phyloP scores from a whole-genome alignment of 2,888 invertebrate genomes.

The Erebia ligea region DNA sequence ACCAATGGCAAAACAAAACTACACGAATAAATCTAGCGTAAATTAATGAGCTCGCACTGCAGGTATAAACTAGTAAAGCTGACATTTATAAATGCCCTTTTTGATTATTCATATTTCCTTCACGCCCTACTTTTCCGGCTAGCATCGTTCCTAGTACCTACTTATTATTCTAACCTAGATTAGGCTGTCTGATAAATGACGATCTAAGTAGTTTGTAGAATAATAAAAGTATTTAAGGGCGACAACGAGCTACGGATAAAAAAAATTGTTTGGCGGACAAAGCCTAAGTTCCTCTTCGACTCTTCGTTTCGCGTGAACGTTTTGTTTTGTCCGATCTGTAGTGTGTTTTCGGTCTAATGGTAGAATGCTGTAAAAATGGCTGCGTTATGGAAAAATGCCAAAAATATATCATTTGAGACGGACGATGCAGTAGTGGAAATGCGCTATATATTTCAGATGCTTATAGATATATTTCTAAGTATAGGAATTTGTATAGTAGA shows the following conservation, averaged over 20 bases:
- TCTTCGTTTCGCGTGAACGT: too few species aligned
- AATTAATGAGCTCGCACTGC: neutral
- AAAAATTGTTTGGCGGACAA: too few species aligned
- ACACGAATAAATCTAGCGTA: neutral
- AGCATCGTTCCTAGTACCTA: conserved; percentile 5
- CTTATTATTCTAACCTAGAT: conserved; percentile 13
- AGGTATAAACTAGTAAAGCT: neutral
- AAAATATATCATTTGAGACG: too few species aligned
- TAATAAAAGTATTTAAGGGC: neutral
- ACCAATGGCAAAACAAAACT: neutral
- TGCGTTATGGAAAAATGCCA: too few species aligned
- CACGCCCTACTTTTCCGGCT: conserved; percentile 17
- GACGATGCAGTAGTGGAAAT: too few species aligned
- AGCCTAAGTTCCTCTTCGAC: too few species aligned
- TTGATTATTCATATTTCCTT: conserved; percentile 21
- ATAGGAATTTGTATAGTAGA: too few species aligned
- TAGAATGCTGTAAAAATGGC: too few species aligned
- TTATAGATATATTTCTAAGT: too few species aligned
- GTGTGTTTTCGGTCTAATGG: too few species aligned
- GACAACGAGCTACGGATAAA: neutral
- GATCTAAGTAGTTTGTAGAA: neutral
- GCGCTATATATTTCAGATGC: too few species aligned
- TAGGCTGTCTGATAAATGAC: neutral
- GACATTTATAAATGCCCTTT: conserved; percentile 15
- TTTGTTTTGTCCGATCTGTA: too few species aligned